Percentiles rank a stretch among this genome's conserved stretches.
phyloP scores from a whole-genome alignment of 1,140 invertebrate genomes.

The Batillaria attramentaria region DNA sequence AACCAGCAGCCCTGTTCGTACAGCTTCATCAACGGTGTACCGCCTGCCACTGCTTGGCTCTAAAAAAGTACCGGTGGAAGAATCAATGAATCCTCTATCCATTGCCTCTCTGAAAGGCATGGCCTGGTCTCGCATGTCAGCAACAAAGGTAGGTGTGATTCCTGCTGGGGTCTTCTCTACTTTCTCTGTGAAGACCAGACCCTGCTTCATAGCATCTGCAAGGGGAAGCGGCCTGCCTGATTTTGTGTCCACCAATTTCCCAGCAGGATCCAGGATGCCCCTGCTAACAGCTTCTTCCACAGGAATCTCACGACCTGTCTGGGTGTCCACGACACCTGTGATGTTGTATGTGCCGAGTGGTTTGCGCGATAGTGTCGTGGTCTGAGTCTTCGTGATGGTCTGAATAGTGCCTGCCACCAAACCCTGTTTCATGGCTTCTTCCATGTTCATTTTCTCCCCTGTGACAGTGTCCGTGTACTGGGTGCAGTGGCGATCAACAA shows the following conservation, averaged over 20 bases:
- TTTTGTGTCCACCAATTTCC: conserved; percentile 80
- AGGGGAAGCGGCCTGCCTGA: conserved; percentile 83
- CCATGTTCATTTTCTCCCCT: conserved; percentile 75
- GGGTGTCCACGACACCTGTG: conserved; percentile 89
- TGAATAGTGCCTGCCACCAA: conserved; percentile 79
- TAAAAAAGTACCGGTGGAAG: conserved; percentile 82
- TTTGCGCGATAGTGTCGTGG: conserved; percentile 50
- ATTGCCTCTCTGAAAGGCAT: conserved; percentile 86
- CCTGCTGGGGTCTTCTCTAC: conserved; percentile 75
- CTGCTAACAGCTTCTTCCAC: conserved; percentile 65
- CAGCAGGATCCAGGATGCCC: conserved; percentile 67
- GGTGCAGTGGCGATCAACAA: conserved; percentile 69
- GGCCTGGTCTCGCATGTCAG: neutral
- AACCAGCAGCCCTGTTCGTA: conserved; percentile 84
- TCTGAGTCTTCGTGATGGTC: conserved; percentile 66
- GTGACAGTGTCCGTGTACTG: conserved; percentile 74
- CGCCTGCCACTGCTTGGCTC: conserved; percentile 83
- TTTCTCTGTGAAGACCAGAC: conserved; percentile 83
- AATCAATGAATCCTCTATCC: conserved; percentile 83
- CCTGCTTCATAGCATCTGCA: conserved; percentile 83
- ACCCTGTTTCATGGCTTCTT: conserved; percentile 86
- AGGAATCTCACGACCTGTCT: conserved; percentile 67
- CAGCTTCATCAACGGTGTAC: conserved; percentile 82
- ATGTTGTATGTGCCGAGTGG: conserved; percentile 57
- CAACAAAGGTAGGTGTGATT: conserved; percentile 68